Evolutionary conservation across 2,888 invertebrate species (phyloP).

Genomic region (Oscheius sp.): DNA sequence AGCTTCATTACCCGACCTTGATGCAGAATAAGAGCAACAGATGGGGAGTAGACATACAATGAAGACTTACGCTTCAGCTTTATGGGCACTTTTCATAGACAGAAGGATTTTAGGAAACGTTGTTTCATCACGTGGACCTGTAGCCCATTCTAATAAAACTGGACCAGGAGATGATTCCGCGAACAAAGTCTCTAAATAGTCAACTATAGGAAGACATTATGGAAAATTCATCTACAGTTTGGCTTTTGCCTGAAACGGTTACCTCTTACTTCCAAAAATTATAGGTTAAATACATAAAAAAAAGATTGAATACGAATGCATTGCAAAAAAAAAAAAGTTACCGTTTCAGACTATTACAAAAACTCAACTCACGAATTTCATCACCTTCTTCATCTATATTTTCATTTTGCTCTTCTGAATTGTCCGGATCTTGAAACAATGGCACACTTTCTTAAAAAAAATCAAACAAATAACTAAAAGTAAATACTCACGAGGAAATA

Average conservation of each 20-base stretch:
- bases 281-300: not conserved
- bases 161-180: not conserved
- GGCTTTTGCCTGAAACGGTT: not conserved
- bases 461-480: not conserved
- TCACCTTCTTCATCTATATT: not conserved
- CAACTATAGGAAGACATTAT: not conserved
- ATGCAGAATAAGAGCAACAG: not conserved
- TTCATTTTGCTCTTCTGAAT: not conserved
- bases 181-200: conserved; percentile 3
- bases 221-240: not conserved
- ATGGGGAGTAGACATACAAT: not conserved
- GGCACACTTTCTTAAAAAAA: not conserved
- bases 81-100: conserved; percentile 37
- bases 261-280: not conserved
- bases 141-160: conserved; percentile 34
- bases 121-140: conserved; percentile 38
- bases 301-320: too few species aligned
- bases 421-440: not conserved
- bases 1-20: not conserved
- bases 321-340: not conserved
- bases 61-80: conserved; percentile 39
- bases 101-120: conserved; percentile 39
- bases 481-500: conserved; percentile 5
- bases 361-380: not conserved
- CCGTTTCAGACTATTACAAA: too few species aligned